Base-by-base conservation (phyloP, 2,797 vertebrate genomes). In the Danio choprae region DNA sequence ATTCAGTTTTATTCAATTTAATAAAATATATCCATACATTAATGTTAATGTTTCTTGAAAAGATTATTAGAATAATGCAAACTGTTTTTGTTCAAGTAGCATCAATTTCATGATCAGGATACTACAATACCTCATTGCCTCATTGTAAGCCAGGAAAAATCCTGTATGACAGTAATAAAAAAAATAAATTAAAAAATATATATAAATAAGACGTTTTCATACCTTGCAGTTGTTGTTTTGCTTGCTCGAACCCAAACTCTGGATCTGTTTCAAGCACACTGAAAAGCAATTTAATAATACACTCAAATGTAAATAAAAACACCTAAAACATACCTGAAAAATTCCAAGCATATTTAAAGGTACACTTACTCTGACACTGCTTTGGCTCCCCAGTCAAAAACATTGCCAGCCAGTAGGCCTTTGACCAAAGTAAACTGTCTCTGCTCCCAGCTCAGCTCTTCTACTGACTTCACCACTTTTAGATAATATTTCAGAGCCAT, bases 341-440 rank as follows among this genome's bases (percentile, higher is more conserved):
- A 10, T 20, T 9, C 15, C 6, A 4, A 38, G 6, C 7, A 36
- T 58, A n/a, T 15, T 48, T 7, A 4, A 11, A n/a, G 6, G 18
- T 40, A 29, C 72, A 95, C 98, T 93, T 94, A 99, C 98, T 98
- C 97, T 2, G 97, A 97, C 84, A 99, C 96, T 0, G 98, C 97
- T 88, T 98, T 98, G 86, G 98, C 98, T 74, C 98, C 98, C 98
- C 98, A 99, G 93, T 99, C 98, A 38, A 99, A 99, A 83, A 99
- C 97, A 18, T 99, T 99, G 67, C 98, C 98, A 0, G 98, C 98
- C 88, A 99, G 92, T 48, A 99, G 95, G 44, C 98, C 98, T 77
- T 93, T 93, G 89, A 96, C 96, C 91, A 99, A 92, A 3, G 97
- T 95, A 81, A 97, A 96, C 94, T 99, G 98, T 88, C 95, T 93